Evolutionary conservation across 1,140 invertebrate genomes (phyloP).

Genomic region (Drosophila kurseongensis): DNA sequence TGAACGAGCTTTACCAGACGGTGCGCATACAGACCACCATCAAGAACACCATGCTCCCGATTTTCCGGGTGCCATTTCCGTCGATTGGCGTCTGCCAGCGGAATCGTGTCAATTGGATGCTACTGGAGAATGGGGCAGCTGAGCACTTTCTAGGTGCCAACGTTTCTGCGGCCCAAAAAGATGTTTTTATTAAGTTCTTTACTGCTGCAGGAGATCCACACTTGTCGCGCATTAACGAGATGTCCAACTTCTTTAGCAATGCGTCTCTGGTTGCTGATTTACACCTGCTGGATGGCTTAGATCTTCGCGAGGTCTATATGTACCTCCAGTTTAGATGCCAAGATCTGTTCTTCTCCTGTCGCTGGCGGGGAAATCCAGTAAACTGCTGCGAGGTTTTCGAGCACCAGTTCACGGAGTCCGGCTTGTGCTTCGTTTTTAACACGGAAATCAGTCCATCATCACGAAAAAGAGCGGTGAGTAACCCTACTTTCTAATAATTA

Average conservation of each 20-base stretch:
- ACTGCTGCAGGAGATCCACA: slow-evolving; percentile 37
- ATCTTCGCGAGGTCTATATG: slow-evolving; percentile 50
- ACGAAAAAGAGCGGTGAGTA: slow-evolving; percentile 33
- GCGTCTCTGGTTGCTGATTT: slow-evolving; percentile 23
- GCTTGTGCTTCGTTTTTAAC: slow-evolving; percentile 71
- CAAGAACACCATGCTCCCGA: slow-evolving; percentile 61
- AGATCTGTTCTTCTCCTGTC: slow-evolving; percentile 51
- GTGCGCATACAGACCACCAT: slow-evolving; percentile 69
- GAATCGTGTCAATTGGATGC: slow-evolving; percentile 57
- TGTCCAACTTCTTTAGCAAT: slow-evolving; percentile 51
- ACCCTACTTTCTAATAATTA: neutral
- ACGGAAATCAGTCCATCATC: slow-evolving; percentile 43
- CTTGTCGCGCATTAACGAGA: slow-evolving; percentile 33
- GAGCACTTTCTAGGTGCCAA: slow-evolving; percentile 63
- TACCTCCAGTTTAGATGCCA: slow-evolving; percentile 39
- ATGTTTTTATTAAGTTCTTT: slow-evolving; percentile 65
- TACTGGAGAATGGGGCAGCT: slow-evolving; percentile 39
- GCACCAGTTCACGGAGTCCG: slow-evolving; percentile 68
- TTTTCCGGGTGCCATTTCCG: slow-evolving; percentile 65
- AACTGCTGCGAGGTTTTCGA: slow-evolving; percentile 74
- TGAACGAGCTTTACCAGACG: slow-evolving; percentile 55
- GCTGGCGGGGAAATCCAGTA: slow-evolving; percentile 45
- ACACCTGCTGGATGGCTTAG: slow-evolving; percentile 37
- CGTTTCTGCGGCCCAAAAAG: slow-evolving; percentile 14
- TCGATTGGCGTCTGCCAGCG: slow-evolving; percentile 62